Conservation (phyloP, 2,888 invertebrate genomes). For the Drosophila falleni region DNA sequence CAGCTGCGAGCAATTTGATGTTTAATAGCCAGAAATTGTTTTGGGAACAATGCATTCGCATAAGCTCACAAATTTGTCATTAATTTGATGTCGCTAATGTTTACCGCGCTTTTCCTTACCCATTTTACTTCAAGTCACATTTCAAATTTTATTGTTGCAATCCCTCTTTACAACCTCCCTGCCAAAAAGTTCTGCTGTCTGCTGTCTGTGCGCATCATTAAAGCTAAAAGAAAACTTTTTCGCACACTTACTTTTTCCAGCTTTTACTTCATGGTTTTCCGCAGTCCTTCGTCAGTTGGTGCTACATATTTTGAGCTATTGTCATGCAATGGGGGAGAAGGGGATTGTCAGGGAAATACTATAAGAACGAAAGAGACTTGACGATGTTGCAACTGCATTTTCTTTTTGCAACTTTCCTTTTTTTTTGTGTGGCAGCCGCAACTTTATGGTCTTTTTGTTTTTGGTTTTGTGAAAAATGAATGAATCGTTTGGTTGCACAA, state of each 20-base stretch:
- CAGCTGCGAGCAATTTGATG: conserved; percentile 27
- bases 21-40: conserved; percentile 69
- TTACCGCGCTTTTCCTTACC: conserved; percentile 10
- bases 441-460: conserved; percentile 51
- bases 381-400: conserved; percentile 50
- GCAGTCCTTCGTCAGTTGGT: conserved; percentile 55
- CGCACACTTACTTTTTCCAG: conserved; percentile 55
- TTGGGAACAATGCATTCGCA: conserved; percentile 62
- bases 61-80: conserved; percentile 71
- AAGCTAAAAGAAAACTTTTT: conserved; percentile 69
- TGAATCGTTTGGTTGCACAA: conserved; percentile 23
- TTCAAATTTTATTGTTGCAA: conserved; percentile 48
- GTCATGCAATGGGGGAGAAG: conserved; percentile 34
- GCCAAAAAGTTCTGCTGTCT: conserved; percentile 56
- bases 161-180: conserved; percentile 4
- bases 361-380: background rate
- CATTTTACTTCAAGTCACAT: conserved; percentile 15
- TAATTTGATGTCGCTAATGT: conserved; percentile 75
- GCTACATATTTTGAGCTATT: conserved; percentile 72
- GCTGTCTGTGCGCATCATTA: conserved; percentile 75
- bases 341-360: background rate
- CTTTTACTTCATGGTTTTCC: conserved; percentile 18
- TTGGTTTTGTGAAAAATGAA: conserved; percentile 39
- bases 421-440: conserved; percentile 24
- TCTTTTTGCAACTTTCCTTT: conserved; percentile 59